Conservation (phyloP, 2,888 invertebrate species). For the Ophion ellenae region DNA sequence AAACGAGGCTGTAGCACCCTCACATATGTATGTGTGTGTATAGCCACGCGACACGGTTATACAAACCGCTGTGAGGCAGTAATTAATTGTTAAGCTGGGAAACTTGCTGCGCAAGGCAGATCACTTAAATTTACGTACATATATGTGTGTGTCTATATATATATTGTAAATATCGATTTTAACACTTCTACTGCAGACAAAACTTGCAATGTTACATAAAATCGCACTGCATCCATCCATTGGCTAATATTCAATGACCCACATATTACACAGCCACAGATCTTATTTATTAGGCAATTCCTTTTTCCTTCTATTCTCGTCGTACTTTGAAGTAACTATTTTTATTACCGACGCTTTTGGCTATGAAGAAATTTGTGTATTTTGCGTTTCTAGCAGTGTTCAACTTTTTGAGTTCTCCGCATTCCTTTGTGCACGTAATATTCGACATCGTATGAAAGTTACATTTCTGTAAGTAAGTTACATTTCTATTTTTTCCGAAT, state of each 20-base stretch:
- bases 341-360: not conserved
- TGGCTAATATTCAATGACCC: conserved; percentile 9
- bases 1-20: conserved; percentile 33
- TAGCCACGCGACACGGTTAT: conserved; percentile 42
- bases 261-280: not conserved
- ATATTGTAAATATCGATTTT: conserved; percentile 27
- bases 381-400: no score
- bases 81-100: conserved; percentile 62
- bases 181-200: conserved; percentile 12
- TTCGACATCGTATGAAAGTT: no score
- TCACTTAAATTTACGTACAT: conserved; percentile 5
- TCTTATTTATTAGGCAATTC: not conserved
- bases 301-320: not conserved
- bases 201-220: conserved; percentile 19
- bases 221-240: not conserved
- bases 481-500: no score
- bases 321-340: not conserved
- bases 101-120: conserved; percentile 39
- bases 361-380: not conserved
- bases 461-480: no score
- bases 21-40: not conserved
- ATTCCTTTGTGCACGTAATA: no score
- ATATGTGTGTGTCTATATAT: not conserved
- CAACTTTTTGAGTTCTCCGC: no score
- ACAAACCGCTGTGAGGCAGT: conserved; percentile 39